Evolutionary conservation across 2,888 invertebrate species (phyloP).

Genomic region (Lepeophtheirus nordmannii): DNA sequence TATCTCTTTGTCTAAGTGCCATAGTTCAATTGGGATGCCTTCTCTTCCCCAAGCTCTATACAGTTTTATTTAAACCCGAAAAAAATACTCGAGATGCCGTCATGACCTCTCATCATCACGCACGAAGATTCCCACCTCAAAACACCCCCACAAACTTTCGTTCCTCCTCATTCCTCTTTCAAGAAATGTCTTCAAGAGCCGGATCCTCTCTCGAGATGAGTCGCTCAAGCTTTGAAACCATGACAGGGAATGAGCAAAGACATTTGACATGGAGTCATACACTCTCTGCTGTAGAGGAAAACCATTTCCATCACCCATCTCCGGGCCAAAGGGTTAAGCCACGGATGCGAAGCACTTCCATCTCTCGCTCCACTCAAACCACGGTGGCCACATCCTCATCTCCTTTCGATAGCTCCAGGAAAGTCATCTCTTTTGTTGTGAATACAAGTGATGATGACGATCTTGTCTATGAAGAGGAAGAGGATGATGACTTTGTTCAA

Average conservation of each 20-base stretch:
- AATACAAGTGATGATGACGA: background rate
- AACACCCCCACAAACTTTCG: background rate
- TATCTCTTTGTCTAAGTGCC: conserved; percentile 41
- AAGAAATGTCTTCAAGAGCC: background rate
- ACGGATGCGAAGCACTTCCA: background rate
- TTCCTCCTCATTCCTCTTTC: background rate
- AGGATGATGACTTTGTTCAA: too few relatives aligned
- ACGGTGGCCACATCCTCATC: background rate
- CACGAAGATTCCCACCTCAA: conserved; percentile 24
- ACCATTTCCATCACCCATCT: background rate
- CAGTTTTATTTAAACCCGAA: conserved; percentile 42
- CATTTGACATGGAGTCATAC: background rate
- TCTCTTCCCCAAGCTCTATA: conserved; percentile 43
- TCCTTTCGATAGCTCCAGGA: background rate
- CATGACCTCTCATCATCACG: conserved; percentile 33
- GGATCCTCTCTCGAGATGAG: background rate
- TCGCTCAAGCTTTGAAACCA: background rate
- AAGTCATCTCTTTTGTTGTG: background rate
- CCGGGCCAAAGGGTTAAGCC: background rate
- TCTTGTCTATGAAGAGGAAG: background rate
- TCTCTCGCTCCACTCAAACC: background rate
- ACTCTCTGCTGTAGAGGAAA: background rate
- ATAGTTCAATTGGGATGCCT: conserved; percentile 41
- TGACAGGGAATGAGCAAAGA: background rate
- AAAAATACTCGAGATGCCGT: conserved; percentile 45